Percentiles rank a stretch among this genome's conserved stretches.
Conservation (phyloP, 2,888 invertebrate species). For the Dusona sp. region DNA sequence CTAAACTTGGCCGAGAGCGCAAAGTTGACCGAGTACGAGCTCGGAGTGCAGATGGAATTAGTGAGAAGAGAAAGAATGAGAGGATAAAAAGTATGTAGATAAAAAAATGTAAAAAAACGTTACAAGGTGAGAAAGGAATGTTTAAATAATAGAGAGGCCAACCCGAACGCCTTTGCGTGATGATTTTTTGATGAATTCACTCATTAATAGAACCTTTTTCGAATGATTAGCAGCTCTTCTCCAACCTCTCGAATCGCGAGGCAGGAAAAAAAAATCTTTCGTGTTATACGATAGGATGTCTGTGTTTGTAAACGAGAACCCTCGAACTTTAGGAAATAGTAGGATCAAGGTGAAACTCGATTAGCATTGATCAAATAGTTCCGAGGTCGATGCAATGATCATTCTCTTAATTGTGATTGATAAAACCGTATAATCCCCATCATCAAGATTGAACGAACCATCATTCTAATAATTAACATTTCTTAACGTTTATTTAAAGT, state of each 20-base stretch:
- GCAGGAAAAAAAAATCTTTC: not conserved
- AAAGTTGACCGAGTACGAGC: slow-evolving; percentile 38
- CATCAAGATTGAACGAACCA: not conserved
- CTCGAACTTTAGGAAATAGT: not conserved
- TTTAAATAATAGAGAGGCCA: slow-evolving; percentile 10
- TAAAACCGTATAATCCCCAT: not conserved
- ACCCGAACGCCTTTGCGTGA: slow-evolving; percentile 68
- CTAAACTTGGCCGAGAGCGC: not conserved
- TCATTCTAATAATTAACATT: not conserved
- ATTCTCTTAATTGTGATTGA: not conserved
- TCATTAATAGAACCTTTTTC: slow-evolving; percentile 75
- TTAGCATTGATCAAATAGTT: slow-evolving; percentile 8
- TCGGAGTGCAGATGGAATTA: slow-evolving; percentile 15
- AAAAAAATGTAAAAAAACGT: not conserved
- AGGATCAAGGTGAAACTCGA: not conserved
- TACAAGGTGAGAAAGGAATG: slow-evolving; percentile 14
- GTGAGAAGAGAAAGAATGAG: not conserved
- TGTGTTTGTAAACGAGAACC: not conserved
- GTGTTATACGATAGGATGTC: not conserved
- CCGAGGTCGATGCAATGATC: not conserved
- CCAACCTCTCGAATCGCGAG: not conserved
- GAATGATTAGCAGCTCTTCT: slow-evolving; percentile 74
- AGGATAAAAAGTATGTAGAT: slow-evolving; percentile 6
- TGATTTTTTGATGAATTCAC: slow-evolving; percentile 81
- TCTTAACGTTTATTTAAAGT: not conserved